These are phyloP conservation scores for Stegodyphus mimosarum DNA, from an alignment of 1,140 invertebrate genomes.

Conservation along the genomic window DNA sequence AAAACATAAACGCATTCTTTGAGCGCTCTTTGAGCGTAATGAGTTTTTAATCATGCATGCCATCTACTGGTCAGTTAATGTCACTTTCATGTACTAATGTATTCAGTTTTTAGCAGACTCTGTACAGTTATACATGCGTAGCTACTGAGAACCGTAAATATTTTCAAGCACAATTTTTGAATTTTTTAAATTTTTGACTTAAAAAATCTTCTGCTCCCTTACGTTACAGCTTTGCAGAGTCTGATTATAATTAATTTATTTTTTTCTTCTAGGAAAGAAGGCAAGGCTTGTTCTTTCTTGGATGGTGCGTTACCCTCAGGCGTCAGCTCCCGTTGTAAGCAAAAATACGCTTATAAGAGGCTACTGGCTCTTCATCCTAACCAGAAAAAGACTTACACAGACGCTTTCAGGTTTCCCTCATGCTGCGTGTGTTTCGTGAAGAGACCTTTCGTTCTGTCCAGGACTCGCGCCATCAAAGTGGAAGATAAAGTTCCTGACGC, in stretches of 20 bases:
- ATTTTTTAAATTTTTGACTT: too few relatives aligned
- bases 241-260: neutral
- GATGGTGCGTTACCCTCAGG: constrained; percentile 69
- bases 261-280: constrained; percentile 65
- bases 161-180: too few relatives aligned
- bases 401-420: constrained; percentile 73
- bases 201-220: too few relatives aligned
- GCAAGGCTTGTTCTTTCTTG: constrained; percentile 64
- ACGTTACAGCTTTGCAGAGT: too few relatives aligned
- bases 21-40: too few relatives aligned
- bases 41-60: too few relatives aligned
- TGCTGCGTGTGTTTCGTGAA: constrained; percentile 74
- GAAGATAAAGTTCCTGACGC: neutral
- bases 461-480: neutral
- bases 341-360: constrained; percentile 74
- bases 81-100: too few relatives aligned
- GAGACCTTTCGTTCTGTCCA: constrained; percentile 25
- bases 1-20: too few relatives aligned
- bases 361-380: constrained; percentile 70
- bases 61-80: too few relatives aligned
- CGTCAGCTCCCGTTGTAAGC: constrained; percentile 73
- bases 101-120: too few relatives aligned
- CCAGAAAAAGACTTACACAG: constrained; percentile 70
- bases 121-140: too few relatives aligned
- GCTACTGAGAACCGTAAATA: too few relatives aligned